phyloP scores from a whole-genome alignment of 1,140 invertebrate species.

The Drosophila bifasciata region DNA sequence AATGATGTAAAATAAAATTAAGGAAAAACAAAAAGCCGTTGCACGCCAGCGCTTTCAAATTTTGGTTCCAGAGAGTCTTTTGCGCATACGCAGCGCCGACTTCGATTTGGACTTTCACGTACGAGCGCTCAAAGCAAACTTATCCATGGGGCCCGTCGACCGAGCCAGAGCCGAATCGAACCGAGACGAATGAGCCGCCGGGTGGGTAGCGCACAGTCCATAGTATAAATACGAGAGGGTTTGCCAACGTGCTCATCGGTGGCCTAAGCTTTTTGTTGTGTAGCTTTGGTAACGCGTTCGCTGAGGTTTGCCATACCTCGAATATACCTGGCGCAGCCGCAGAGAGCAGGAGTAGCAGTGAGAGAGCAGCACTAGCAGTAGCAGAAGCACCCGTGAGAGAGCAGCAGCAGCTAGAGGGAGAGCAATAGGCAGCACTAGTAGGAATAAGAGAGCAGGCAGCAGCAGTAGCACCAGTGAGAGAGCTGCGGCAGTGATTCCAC shows the following conservation, averaged over 20 bases:
- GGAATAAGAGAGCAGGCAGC: neutral
- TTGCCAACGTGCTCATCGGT: too few species aligned
- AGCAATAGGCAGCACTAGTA: slow-evolving; percentile 4
- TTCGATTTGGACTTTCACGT: slow-evolving; percentile 60
- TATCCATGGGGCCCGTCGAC: slow-evolving; percentile 9
- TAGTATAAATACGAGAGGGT: too few species aligned
- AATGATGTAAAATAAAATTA: slow-evolving; percentile 11
- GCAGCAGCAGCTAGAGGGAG: neutral
- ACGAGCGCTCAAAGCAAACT: slow-evolving; percentile 69
- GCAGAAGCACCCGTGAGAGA: neutral
- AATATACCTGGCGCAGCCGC: too few species aligned
- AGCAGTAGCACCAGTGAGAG: neutral
- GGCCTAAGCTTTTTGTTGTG: too few species aligned
- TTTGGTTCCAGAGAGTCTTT: slow-evolving; percentile 32
- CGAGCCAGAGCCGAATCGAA: too few species aligned
- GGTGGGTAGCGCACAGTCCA: neutral
- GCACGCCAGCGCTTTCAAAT: slow-evolving; percentile 71
- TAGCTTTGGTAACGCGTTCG: too few species aligned
- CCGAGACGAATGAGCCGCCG: too few species aligned
- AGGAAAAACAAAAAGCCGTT: slow-evolving; percentile 51
- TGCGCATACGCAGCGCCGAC: slow-evolving; percentile 19
- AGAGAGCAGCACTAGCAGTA: neutral
- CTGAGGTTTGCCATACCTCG: too few species aligned
- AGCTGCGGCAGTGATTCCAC: slow-evolving; percentile 16
- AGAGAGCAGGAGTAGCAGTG: too few species aligned